Base-by-base conservation (phyloP, 2,888 invertebrate species). In the Epistrophella euchroma region DNA sequence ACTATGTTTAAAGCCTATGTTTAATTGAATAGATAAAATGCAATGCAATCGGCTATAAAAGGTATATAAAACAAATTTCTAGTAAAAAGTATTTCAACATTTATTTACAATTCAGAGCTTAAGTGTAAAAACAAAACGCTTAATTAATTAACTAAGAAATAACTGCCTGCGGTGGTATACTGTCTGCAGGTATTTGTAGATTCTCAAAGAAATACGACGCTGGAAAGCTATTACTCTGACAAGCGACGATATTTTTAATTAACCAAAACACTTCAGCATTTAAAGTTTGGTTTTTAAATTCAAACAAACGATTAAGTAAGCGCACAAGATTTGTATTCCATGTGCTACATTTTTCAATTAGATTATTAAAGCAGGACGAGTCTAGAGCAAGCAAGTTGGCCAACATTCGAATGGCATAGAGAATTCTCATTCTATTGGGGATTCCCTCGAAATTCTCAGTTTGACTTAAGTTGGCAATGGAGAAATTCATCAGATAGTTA, bases 261-360 rank as follows among this genome's bases (percentile, higher is more conserved):
- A 92, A 50, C 83, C 89, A 91, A 64, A 92, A 66, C 0, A 88
- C 35, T 22, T 91, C 90, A 19, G 5, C n/a, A 0, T 76, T 88
- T 9, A 91, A 50, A 11, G 37, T 10, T 0, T 22, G 4, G 50
- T 90, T 83, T 0, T 62, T 84, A 22, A 89, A 76, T 0, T 71
- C 88, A 78, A 91, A 91, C 2, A 91, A 77, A 35, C 80, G 88
- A 71, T 91, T 91, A 0, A 91, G 76, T 0, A 88, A 15, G 4
- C 60, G 22, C 0, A 88, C 55, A 19, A 91, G 40, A n/a, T 88
- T 88, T 10, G 88, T 88, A 13, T 88, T 81, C 89, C 88, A 89
- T 15, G 76, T 84, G 6, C 47, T 32, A 1, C 88, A 80, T 28
- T 88, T 58, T 68, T 88, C 88, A 28, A 88, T 72, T 6, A 88